These are phyloP conservation scores for Tachysurus fulvidraco DNA, from an alignment of 2,113 vertebrate genomes.

Conservation along the genomic window DNA sequence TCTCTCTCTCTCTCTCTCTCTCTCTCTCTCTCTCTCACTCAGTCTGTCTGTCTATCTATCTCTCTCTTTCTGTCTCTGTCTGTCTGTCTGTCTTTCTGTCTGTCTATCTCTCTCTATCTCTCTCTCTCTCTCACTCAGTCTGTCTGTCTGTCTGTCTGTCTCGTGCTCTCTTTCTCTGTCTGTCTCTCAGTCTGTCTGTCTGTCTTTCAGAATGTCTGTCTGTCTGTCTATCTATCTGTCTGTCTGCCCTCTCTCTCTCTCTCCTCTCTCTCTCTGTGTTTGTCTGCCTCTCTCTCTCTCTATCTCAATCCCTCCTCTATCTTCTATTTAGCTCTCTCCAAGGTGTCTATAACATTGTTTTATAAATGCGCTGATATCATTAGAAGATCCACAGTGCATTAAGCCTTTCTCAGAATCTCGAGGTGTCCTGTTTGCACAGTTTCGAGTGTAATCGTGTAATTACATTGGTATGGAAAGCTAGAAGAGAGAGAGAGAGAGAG, in stretches of 20 bases:
- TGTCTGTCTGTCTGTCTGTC: not conserved
- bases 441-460: slow-evolving; percentile 49
- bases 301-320: not conserved
- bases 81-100: not conserved
- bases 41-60: too few relatives aligned
- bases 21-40: not conserved
- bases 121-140: not conserved
- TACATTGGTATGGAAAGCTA: not conserved
- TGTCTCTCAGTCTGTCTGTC: not conserved
- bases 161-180: not conserved
- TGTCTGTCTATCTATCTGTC: too few relatives aligned
- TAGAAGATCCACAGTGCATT: slow-evolving; percentile 25
- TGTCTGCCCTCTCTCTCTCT: too few relatives aligned
- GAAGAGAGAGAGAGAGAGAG: slow-evolving; percentile 11
- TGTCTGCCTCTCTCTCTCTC: not conserved
- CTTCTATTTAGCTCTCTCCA: not conserved
- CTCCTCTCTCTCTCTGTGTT: too few relatives aligned
- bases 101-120: not conserved
- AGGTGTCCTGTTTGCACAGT: slow-evolving; percentile 46
- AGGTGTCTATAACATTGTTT: slow-evolving; percentile 8
- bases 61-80: too few relatives aligned
- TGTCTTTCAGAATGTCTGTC: too few relatives aligned
- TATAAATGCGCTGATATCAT: slow-evolving; percentile 36
- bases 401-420: slow-evolving; percentile 16
- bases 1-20: not conserved